These are phyloP conservation scores for Eupleurogrammus muticus DNA, from an alignment of 2,797 vertebrate species.

Conservation along the genomic window DNA sequence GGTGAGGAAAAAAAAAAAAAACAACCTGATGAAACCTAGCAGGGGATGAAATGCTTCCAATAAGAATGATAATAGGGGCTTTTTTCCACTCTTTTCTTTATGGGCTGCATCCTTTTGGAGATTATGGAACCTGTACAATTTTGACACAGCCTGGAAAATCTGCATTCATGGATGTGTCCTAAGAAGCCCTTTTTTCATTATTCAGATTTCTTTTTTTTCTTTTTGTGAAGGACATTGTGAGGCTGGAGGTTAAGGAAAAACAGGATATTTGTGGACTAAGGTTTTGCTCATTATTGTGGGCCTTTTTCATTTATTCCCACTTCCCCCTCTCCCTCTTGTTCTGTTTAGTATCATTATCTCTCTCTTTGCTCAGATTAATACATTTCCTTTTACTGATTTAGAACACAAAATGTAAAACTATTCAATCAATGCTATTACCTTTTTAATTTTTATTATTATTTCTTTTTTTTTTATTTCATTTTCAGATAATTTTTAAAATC, in stretches of 20 bases:
- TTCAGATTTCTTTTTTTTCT: neutral
- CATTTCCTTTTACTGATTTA: neutral
- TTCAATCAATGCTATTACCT: neutral
- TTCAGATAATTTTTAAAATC: neutral
- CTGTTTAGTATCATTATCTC: neutral
- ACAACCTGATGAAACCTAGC: constrained; percentile 19
- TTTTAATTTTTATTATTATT: too few relatives aligned
- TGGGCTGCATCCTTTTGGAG: constrained; percentile 42
- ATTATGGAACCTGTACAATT: constrained; percentile 39
- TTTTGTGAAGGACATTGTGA: constrained; percentile 17
- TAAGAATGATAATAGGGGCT: constrained; percentile 56
- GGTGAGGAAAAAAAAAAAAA: too few relatives aligned
- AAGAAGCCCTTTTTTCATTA: constrained; percentile 1
- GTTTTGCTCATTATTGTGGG: neutral
- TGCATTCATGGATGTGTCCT: constrained; percentile 40
- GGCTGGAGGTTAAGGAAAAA: constrained; percentile 18
- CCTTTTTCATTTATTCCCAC: neutral
- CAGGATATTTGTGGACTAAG: constrained; percentile 13
- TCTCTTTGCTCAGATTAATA: neutral
- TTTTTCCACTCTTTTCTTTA: constrained; percentile 46
- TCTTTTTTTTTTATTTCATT: too few relatives aligned
- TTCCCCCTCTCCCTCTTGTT: neutral
- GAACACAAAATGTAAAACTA: neutral
- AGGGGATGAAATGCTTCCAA: constrained; percentile 45
- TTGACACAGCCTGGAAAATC: constrained; percentile 44